Conservation (phyloP, 2,797 vertebrate genomes). For the Hephaestus fuliginosus region DNA sequence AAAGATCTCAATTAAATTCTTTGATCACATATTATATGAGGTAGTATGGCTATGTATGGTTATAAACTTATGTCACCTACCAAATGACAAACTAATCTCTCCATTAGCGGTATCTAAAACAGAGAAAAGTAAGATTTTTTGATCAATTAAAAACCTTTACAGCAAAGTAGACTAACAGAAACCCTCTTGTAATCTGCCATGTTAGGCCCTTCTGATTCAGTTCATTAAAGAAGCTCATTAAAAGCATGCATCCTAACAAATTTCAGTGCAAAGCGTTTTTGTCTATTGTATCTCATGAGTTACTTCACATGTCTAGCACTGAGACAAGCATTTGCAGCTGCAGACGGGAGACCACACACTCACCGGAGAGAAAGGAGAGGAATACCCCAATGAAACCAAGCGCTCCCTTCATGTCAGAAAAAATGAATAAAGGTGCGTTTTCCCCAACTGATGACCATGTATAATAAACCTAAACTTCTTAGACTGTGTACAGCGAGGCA, state of each 20-base stretch:
- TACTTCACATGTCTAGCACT: constrained; percentile 43
- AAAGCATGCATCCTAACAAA: constrained; percentile 17
- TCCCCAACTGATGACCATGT: constrained; percentile 73
- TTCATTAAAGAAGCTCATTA: constrained; percentile 1
- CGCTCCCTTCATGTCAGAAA: constrained; percentile 86
- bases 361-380: constrained; percentile 84
- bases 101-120: constrained; percentile 67
- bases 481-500: constrained; percentile 78
- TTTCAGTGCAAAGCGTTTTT: constrained; percentile 22
- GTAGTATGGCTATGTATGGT: not conserved
- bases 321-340: constrained; percentile 69
- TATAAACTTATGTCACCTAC: constrained; percentile 61
- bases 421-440: constrained; percentile 74
- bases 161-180: not conserved
- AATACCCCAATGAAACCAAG: constrained; percentile 83
- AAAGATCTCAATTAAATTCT: not conserved
- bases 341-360: constrained; percentile 80
- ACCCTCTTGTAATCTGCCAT: constrained; percentile 10
- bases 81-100: not conserved
- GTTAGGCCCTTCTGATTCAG: not conserved
- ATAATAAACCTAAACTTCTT: constrained; percentile 72
- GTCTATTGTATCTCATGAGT: constrained; percentile 47
- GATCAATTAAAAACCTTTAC: constrained; percentile 19
- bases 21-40: not conserved
- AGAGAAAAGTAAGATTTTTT: constrained; percentile 25